phyloP scores from a whole-genome alignment of 2,113 vertebrate genomes.

The Arothron firmamentum region DNA sequence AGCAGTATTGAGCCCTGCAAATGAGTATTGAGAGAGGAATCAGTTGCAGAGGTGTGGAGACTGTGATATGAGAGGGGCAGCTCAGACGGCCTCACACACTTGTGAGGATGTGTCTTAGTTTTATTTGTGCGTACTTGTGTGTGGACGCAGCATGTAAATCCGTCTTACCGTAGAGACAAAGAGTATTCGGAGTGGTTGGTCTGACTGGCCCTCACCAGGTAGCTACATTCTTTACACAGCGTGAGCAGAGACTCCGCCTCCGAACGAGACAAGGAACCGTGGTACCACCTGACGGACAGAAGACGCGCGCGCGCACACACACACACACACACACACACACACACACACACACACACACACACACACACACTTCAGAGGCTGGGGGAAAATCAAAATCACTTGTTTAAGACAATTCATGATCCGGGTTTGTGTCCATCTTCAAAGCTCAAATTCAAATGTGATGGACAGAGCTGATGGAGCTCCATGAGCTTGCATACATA shows the following conservation, averaged over 20 bases:
- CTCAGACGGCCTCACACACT: conserved; percentile 31
- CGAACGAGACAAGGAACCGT: conserved; percentile 87
- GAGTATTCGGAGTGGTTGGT: conserved; percentile 89
- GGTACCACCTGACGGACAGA: conserved; percentile 85
- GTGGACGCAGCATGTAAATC: background rate
- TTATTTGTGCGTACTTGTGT: background rate
- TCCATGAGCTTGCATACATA: conserved; percentile 70
- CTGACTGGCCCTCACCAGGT: conserved; percentile 93
- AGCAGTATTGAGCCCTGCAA: conserved; percentile 61
- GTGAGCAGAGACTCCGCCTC: conserved; percentile 91
- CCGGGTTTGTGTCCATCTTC: too few species aligned
- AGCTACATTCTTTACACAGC: conserved; percentile 96
- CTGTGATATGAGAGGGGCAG: conserved; percentile 29
- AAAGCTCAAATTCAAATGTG: too few species aligned
- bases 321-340: conserved; percentile 4
- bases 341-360: background rate
- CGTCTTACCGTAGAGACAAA: conserved; percentile 79
- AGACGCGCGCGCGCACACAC: background rate
- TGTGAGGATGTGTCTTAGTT: conserved; percentile 2
- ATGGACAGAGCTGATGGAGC: background rate
- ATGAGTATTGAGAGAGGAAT: conserved; percentile 58
- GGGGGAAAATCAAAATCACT: too few species aligned
- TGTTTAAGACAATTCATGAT: too few species aligned
- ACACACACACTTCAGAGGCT: background rate
- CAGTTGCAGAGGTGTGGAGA: conserved; percentile 53